A percentile compares a stretch with the other conserved stretches of the same genome.
Conservation (phyloP, 2,113 vertebrate genomes). For the Pan paniscus region DNA sequence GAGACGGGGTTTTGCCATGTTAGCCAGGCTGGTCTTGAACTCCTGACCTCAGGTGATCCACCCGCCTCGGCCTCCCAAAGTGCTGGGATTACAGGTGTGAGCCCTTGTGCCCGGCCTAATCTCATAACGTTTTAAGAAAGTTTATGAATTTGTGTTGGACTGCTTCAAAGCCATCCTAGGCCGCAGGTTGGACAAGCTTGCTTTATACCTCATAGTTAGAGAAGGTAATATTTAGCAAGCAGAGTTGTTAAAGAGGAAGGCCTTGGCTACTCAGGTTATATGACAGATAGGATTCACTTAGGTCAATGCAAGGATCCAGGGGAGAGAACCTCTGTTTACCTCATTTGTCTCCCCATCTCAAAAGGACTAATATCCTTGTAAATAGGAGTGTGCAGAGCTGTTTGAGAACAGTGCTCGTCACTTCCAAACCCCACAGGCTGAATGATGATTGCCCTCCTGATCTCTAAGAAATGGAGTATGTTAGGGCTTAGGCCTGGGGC, state of each 20-base stretch:
- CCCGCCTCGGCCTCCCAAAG: no score
- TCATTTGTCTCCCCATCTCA: not conserved
- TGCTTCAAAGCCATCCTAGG: no score
- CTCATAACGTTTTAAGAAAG: no score
- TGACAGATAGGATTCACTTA: not conserved
- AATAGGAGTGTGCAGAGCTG: not conserved
- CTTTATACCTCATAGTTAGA: not conserved
- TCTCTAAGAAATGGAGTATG: not conserved
- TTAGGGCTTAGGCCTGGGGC: not conserved
- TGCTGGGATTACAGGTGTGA: no score
- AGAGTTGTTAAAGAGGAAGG: not conserved
- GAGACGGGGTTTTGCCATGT: no score
- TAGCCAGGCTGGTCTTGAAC: no score
- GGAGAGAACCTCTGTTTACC: not conserved
- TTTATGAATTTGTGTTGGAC: no score
- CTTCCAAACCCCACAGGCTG: not conserved
- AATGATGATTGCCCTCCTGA: not conserved
- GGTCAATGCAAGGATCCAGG: conserved; percentile 1
- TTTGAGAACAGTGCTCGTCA: conserved; percentile 1
- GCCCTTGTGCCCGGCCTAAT: no score
- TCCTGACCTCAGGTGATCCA: no score
- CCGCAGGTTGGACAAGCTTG: no score
- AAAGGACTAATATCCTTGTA: not conserved
- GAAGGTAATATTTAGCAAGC: not conserved
- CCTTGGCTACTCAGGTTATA: not conserved